Base-by-base conservation (phyloP, 2,113 vertebrate species). In the Taurulus bubalis region DNA sequence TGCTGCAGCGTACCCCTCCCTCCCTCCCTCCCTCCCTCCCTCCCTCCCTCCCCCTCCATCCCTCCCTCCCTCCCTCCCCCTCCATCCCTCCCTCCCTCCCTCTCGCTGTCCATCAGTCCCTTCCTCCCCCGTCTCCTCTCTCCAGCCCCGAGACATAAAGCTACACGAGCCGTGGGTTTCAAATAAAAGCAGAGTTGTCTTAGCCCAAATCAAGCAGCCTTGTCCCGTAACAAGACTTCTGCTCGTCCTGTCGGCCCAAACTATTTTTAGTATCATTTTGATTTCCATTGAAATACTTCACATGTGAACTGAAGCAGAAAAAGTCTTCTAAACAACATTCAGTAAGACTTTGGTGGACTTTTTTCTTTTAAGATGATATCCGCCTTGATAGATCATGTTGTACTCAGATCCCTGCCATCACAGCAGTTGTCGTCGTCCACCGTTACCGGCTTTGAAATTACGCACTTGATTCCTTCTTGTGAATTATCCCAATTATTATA, bases 1-100 rank as follows among this genome's bases (percentile, higher is more conserved):
- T 93, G 93, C 93, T 92, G 94, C 93, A 72, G 82, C 75, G 58
- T 74, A 82, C 79, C 51, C 83, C 88, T 72, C 90, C 84, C 84
- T 77, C 80, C 84, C 60, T 70, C 80, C 74, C 70, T 51, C 81
- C 88, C 63, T 71, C 90, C 82, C 84, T 71, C 77, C 30, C 66
- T 58, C 79, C 75, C 75, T 79, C 83, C 83, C 88, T 79, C 75
- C 60, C 85, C 86, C 84, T 88, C 90, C 85, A 82, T 85, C 91
- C 81, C 71, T 66, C 32, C 74, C 70, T 34, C 75, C 88, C 75
- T 75, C 70, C 85, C 77, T 62, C 73, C 60, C 67, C 36, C 63
- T 62, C 75, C 75, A n/a, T 58, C 79, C 58, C 73, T 64, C 67
- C 36, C 63, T 62, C 75, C 75, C 75, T 79, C 83, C 83, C 88